Percentiles rank a stretch among this genome's conserved stretches.
Evolutionary conservation across 2,797 vertebrate species (phyloP).

Genomic region (Pangasius larnaudii): DNA sequence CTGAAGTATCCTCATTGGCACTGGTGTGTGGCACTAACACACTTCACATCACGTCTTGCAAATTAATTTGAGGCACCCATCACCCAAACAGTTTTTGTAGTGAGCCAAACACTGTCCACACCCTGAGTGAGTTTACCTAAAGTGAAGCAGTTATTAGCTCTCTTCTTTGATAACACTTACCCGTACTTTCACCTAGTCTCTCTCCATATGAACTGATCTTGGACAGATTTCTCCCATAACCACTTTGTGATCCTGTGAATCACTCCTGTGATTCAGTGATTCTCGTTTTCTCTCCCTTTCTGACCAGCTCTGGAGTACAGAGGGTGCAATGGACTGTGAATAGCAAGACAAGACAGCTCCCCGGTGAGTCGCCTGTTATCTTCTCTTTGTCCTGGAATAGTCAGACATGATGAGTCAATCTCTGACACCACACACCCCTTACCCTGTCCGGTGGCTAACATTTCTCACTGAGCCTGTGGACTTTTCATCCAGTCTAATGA

Average conservation of each 20-base stretch:
- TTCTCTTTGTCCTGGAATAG: slow-evolving; percentile 60
- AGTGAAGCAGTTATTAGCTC: background rate
- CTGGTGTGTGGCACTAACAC: background rate
- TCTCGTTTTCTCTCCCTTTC: slow-evolving; percentile 34
- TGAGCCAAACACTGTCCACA: background rate
- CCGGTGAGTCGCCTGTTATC: slow-evolving; percentile 58
- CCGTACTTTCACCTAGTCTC: background rate
- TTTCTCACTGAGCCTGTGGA: slow-evolving; percentile 32
- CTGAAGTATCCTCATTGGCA: background rate
- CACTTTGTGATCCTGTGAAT: slow-evolving; percentile 32
- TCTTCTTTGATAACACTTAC: background rate
- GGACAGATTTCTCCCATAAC: slow-evolving; percentile 27
- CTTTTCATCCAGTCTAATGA: slow-evolving; percentile 33
- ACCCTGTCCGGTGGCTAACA: slow-evolving; percentile 42
- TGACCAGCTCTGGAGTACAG: slow-evolving; percentile 46
- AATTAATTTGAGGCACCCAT: background rate
- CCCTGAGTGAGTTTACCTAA: background rate
- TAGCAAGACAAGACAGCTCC: slow-evolving; percentile 58
- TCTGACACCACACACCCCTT: slow-evolving; percentile 52
- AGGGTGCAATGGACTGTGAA: slow-evolving; percentile 53
- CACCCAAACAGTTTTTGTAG: background rate
- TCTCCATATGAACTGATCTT: slow-evolving; percentile 16
- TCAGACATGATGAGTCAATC: slow-evolving; percentile 60
- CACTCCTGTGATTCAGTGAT: slow-evolving; percentile 44
- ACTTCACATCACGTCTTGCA: background rate